Conservation (phyloP, 2,888 invertebrate species). For the Dione juno region DNA sequence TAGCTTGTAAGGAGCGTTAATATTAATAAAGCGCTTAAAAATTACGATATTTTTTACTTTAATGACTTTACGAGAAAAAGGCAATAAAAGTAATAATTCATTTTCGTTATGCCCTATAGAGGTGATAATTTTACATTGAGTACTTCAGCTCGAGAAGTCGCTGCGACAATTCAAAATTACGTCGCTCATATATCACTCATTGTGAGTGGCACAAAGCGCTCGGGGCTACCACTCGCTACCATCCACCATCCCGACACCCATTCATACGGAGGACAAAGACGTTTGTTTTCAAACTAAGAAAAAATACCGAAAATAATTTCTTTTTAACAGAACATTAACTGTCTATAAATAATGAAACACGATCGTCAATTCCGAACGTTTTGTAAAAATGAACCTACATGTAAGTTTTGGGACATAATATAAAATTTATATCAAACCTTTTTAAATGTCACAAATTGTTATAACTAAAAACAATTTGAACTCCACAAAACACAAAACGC, state of each 20-base stretch:
- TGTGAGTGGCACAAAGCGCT: conserved; percentile 78
- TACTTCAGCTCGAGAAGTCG: conserved; percentile 61
- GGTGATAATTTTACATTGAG: conserved; percentile 81
- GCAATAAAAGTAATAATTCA: conserved; percentile 80
- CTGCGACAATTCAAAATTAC: conserved; percentile 79
- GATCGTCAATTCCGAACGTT: conserved; percentile 44
- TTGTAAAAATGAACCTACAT: conserved; percentile 55
- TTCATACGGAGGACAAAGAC: conserved; percentile 75
- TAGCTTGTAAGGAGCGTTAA: conserved; percentile 47
- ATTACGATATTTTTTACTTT: conserved; percentile 43
- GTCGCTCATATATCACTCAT: conserved; percentile 82
- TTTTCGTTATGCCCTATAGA: conserved; percentile 81
- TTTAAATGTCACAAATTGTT: conserved; percentile 69
- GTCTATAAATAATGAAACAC: conserved; percentile 67
- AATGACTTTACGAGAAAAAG: conserved; percentile 50
- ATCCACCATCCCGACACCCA: conserved; percentile 66
- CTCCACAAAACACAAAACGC: conserved; percentile 80
- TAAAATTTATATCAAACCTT: conserved; percentile 45
- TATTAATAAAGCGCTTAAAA: conserved; percentile 51
- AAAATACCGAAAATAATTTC: conserved; percentile 75
- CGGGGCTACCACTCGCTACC: conserved; percentile 74
- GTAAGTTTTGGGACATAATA: conserved; percentile 35
- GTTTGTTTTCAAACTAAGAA: conserved; percentile 77
- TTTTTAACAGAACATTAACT: conserved; percentile 60
- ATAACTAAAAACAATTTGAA: conserved; percentile 73